These are phyloP conservation scores for Pterostichus niger DNA, from an alignment of 2,888 invertebrate species.

Conservation along the genomic window DNA sequence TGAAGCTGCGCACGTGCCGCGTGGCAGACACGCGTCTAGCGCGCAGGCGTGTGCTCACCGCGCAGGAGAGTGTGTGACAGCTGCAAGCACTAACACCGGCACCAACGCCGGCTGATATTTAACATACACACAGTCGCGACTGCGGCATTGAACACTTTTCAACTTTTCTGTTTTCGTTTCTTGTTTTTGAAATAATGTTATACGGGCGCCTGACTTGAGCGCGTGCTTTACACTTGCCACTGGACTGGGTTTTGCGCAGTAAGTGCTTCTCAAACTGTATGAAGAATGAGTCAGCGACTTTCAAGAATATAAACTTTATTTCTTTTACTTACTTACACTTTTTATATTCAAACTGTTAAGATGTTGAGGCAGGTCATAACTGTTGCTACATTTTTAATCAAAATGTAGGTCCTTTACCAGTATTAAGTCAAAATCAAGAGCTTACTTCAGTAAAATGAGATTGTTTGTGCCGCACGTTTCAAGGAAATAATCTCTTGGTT, in stretches of 20 bases:
- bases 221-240: slow-evolving; percentile 47
- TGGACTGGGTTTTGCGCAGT: slow-evolving; percentile 2
- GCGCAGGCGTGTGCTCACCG: slow-evolving; percentile 14
- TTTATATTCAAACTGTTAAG: too few relatives aligned
- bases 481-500: too few relatives aligned
- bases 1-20: slow-evolving; percentile 51
- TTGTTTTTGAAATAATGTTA: slow-evolving; percentile 54
- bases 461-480: too few relatives aligned
- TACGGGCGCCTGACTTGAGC: slow-evolving; percentile 35
- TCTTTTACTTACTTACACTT: too few relatives aligned
- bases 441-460: too few relatives aligned
- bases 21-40: slow-evolving; percentile 57
- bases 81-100: not conserved
- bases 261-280: slow-evolving; percentile 8
- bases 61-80: slow-evolving; percentile 33
- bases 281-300: too few relatives aligned
- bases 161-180: slow-evolving; percentile 53
- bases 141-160: slow-evolving; percentile 52
- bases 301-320: too few relatives aligned
- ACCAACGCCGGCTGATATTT: slow-evolving; percentile 39
- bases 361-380: too few relatives aligned
- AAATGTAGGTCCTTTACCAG: too few relatives aligned
- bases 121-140: slow-evolving; percentile 35
- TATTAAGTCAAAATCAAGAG: too few relatives aligned
- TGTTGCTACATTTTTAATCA: too few relatives aligned